Conservation (phyloP, 2,797 vertebrate species). For the Channa striata region DNA sequence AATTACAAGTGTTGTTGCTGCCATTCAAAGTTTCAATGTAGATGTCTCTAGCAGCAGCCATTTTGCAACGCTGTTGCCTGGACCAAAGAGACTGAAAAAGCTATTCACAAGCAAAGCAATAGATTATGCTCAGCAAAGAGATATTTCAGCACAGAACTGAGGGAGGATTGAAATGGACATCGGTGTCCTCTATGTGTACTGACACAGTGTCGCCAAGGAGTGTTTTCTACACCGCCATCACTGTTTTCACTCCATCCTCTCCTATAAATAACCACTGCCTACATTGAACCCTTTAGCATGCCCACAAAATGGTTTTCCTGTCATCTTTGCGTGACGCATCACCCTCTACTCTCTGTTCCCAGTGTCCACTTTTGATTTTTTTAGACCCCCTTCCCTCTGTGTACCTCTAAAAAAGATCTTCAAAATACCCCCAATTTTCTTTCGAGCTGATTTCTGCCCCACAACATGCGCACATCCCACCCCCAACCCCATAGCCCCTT, state of each 20-base stretch:
- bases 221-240: constrained; percentile 24
- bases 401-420: constrained; percentile 44
- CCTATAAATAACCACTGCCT: constrained; percentile 72
- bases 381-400: constrained; percentile 39
- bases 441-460: constrained; percentile 67
- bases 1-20: constrained; percentile 63
- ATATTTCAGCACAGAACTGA: constrained; percentile 22
- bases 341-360: constrained; percentile 61
- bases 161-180: constrained; percentile 53
- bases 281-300: constrained; percentile 66
- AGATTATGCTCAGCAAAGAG: constrained; percentile 51
- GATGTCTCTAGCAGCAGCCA: constrained; percentile 82
- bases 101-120: constrained; percentile 64
- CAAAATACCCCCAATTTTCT: constrained; percentile 74
- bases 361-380: constrained; percentile 60
- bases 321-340: constrained; percentile 76
- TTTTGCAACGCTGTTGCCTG: constrained; percentile 79
- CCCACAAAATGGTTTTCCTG: constrained; percentile 79
- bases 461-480: constrained; percentile 54
- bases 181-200: constrained; percentile 41
- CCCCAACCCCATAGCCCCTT: constrained; percentile 70
- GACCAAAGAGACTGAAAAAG: constrained; percentile 71
- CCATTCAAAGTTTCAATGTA: constrained; percentile 82
- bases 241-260: constrained; percentile 54
- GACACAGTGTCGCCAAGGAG: constrained; percentile 27